phyloP scores from a whole-genome alignment of 2,888 invertebrate species.

The Tribolium freemani region DNA sequence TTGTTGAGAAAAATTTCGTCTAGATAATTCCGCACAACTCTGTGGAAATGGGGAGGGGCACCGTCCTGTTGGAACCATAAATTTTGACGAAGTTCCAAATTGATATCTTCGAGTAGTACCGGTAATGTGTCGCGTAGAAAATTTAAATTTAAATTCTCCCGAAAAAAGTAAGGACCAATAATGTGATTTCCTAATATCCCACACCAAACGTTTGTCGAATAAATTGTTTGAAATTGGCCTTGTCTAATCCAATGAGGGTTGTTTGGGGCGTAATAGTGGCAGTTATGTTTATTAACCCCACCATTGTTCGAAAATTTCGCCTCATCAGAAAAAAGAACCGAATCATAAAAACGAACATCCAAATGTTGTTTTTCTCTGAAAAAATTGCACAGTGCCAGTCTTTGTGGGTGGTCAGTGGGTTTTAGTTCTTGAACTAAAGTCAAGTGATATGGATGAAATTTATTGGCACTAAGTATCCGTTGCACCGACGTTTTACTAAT shows the following conservation, averaged over 20 bases:
- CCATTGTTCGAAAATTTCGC: neutral
- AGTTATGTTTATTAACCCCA: neutral
- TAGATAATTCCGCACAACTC: too few relatives aligned
- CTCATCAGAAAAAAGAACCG: neutral
- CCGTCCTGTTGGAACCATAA: too few relatives aligned
- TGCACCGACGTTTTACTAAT: neutral
- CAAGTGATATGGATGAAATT: conserved; percentile 2
- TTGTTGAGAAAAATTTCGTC: too few relatives aligned
- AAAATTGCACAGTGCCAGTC: neutral
- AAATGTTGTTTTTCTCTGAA: neutral
- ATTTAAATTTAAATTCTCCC: too few relatives aligned
- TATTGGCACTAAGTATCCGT: neutral
- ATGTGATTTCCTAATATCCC: too few relatives aligned
- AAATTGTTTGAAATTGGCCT: neutral
- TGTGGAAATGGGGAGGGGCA: too few relatives aligned
- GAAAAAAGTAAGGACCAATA: too few relatives aligned
- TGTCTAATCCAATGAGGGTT: neutral
- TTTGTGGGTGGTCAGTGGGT: neutral
- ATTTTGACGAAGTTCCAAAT: neutral
- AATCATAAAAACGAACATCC: neutral
- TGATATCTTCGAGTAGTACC: neutral
- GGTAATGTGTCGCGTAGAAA: neutral
- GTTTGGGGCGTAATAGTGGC: neutral
- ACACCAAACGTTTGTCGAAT: neutral
- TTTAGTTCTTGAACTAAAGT: neutral